These are phyloP conservation scores for Aelia acuminata DNA, from an alignment of 2,888 invertebrate genomes.

Conservation along the genomic window DNA sequence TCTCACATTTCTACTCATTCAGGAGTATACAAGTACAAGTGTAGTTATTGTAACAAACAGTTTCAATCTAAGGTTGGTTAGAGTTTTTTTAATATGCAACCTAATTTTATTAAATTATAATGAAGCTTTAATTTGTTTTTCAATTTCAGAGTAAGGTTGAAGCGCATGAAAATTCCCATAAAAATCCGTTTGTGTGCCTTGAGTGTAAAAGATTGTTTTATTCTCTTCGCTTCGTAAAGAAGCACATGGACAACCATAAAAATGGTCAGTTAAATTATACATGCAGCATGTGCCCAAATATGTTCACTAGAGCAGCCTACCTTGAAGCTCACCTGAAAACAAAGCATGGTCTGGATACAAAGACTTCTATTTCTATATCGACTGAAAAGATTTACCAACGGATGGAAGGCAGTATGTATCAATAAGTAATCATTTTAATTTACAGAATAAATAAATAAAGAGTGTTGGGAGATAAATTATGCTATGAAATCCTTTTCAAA, in stretches of 20 bases:
- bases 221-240: conserved; percentile 50
- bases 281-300: conserved; percentile 55
- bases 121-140: not conserved
- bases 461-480: too few relatives aligned
- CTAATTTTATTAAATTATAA: not conserved
- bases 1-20: conserved; percentile 44
- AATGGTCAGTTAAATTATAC: conserved; percentile 50
- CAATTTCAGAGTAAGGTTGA: conserved; percentile 48
- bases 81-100: not conserved
- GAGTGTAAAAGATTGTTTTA: conserved; percentile 53
- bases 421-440: not conserved
- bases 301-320: conserved; percentile 58
- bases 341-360: conserved; percentile 51
- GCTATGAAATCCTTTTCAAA: too few relatives aligned
- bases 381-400: conserved; percentile 51
- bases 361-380: conserved; percentile 53
- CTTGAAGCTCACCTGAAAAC: conserved; percentile 53
- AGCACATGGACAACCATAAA: conserved; percentile 57
- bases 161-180: conserved; percentile 47
- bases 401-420: conserved; percentile 47
- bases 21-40: conserved; percentile 18
- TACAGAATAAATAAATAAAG: too few relatives aligned
- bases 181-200: conserved; percentile 47
- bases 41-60: conserved; percentile 46
- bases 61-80: conserved; percentile 46